These are phyloP conservation scores for Mellivora capensis DNA, from an alignment of 2,113 vertebrate genomes.

Conservation along the genomic window DNA sequence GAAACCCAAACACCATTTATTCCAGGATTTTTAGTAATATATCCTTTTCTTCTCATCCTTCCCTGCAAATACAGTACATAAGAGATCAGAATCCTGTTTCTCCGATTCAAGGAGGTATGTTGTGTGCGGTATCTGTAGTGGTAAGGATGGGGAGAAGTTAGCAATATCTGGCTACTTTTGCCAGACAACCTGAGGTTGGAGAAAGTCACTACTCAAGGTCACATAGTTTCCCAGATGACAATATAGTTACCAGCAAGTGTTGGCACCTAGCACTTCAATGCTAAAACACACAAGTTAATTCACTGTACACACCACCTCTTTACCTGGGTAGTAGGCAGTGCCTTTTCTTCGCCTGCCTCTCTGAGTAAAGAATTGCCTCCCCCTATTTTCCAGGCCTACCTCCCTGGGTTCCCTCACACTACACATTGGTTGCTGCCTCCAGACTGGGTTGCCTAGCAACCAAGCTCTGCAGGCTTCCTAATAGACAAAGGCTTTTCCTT, in stretches of 20 bases:
- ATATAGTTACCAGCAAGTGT: background rate
- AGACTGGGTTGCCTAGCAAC: constrained; percentile 86
- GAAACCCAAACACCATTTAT: background rate
- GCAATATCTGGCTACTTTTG: background rate
- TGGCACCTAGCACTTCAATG: background rate
- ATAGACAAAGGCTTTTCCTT: constrained; percentile 83
- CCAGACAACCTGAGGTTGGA: background rate
- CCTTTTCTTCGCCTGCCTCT: constrained; percentile 32
- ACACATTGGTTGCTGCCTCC: constrained; percentile 75
- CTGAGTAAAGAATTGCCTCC: constrained; percentile 60
- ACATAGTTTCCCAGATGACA: background rate
- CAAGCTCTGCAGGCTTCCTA: constrained; percentile 78
- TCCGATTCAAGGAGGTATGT: background rate
- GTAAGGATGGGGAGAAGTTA: background rate
- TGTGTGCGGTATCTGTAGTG: background rate
- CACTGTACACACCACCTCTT: background rate
- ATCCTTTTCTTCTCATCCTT: background rate
- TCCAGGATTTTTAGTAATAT: background rate
- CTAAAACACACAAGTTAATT: background rate
- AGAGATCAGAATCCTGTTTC: background rate
- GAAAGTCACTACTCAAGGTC: background rate
- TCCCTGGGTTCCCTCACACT: constrained; percentile 47
- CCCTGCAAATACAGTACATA: background rate
- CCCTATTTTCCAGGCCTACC: constrained; percentile 53
- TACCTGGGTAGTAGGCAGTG: background rate